phyloP scores from a whole-genome alignment of 2,113 vertebrate genomes.

The Coptodon bakossiorum region DNA sequence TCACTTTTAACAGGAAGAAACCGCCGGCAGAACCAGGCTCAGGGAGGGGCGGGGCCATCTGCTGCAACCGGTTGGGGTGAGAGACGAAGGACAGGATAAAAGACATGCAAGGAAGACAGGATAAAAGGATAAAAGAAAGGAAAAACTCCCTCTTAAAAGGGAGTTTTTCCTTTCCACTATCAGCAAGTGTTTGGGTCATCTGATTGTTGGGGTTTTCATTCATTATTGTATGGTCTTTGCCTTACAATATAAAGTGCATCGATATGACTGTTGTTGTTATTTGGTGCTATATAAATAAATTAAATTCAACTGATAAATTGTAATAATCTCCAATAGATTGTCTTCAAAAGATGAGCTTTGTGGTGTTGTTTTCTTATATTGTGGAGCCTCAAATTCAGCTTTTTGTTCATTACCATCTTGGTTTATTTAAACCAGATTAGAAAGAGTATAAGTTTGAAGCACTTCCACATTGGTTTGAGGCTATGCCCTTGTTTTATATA shows the following conservation, averaged over 20 bases:
- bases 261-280: not conserved
- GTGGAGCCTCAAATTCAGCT: not conserved
- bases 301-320: not conserved
- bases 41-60: not conserved
- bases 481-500: not conserved
- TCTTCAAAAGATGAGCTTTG: not conserved
- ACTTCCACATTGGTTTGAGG: not conserved
- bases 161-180: not conserved
- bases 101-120: not conserved
- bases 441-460: not conserved
- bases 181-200: not conserved
- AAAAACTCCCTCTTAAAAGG: not conserved
- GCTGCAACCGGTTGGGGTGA: fast-evolving
- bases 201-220: not conserved
- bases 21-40: fast-evolving
- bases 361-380: not conserved
- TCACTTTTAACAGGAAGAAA: not conserved
- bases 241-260: not conserved
- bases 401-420: not conserved
- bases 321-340: not conserved
- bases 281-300: not conserved
- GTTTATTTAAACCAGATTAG: not conserved
- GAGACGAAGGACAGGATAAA: not conserved
- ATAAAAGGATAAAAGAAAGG: not conserved
- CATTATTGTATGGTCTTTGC: not conserved